Conservation (phyloP, 2,888 invertebrate species). For the Anticlea derivata region DNA sequence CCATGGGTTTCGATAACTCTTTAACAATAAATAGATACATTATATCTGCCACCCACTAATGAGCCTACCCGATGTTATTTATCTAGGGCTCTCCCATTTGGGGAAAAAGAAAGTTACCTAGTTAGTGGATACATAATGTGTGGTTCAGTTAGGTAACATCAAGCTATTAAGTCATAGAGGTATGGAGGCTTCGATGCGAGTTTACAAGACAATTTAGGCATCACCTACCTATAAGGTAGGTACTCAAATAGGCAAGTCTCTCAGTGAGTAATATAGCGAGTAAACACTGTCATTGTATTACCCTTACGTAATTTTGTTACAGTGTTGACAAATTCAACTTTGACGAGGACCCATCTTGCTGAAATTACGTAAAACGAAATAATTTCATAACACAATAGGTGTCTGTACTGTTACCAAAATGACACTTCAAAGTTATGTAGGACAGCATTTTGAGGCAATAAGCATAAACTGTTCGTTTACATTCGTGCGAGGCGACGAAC, state of each 20-base stretch:
- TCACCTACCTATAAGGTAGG: too few species aligned
- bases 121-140: slow-evolving; percentile 5
- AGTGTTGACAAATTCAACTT: slow-evolving; percentile 34
- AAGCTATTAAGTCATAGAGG: slow-evolving; percentile 8
- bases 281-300: slow-evolving; percentile 33
- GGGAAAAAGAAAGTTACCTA: slow-evolving; percentile 24
- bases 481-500: neutral
- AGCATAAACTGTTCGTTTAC: neutral
- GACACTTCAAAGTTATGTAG: slow-evolving; percentile 16
- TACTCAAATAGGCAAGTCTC: slow-evolving; percentile 18
- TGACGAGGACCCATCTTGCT: slow-evolving; percentile 27
- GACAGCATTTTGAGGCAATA: slow-evolving; percentile 10
- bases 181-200: slow-evolving; percentile 21
- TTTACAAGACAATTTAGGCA: slow-evolving; percentile 31
- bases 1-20: too few species aligned
- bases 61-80: neutral
- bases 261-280: slow-evolving; percentile 21
- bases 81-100: slow-evolving; percentile 8
- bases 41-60: neutral
- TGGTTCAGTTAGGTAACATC: slow-evolving; percentile 24
- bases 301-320: slow-evolving; percentile 32
- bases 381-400: slow-evolving; percentile 19
- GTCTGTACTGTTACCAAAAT: neutral
- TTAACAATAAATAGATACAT: too few species aligned
- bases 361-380: slow-evolving; percentile 27